Conservation (phyloP, 2,113 vertebrate species). For the Tauraco erythrolophus region DNA sequence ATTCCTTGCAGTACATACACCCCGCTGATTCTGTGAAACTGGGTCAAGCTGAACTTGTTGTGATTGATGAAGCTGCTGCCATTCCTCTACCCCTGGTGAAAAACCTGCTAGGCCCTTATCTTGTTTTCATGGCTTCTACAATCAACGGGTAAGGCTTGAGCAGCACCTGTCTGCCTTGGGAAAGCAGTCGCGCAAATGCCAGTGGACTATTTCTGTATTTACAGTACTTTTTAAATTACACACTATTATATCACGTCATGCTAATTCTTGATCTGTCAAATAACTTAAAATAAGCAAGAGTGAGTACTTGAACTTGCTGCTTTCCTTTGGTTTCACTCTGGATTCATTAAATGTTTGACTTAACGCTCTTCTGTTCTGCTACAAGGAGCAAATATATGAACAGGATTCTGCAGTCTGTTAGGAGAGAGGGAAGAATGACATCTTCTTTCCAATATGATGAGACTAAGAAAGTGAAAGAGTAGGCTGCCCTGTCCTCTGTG, state of each 20-base stretch:
- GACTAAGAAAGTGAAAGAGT: background rate
- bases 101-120: constrained; percentile 92
- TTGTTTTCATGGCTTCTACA: constrained; percentile 98
- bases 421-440: background rate
- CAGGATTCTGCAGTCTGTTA: background rate
- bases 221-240: background rate
- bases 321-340: background rate
- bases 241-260: background rate
- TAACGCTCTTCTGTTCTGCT: background rate
- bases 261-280: background rate
- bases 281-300: background rate
- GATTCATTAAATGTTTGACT: background rate
- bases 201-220: background rate
- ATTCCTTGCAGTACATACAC: constrained; percentile 89
- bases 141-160: constrained; percentile 88
- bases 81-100: constrained; percentile 96
- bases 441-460: background rate
- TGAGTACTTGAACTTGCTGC: background rate
- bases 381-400: background rate
- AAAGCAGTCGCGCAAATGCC: background rate
- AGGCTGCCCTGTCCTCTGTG: background rate
- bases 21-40: constrained; percentile 93
- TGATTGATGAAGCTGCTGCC: constrained; percentile 97
- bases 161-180: background rate
- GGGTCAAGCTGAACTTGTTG: constrained; percentile 94